Conservation (phyloP, 2,888 invertebrate genomes). For the Petrolisthes cinctipes region DNA sequence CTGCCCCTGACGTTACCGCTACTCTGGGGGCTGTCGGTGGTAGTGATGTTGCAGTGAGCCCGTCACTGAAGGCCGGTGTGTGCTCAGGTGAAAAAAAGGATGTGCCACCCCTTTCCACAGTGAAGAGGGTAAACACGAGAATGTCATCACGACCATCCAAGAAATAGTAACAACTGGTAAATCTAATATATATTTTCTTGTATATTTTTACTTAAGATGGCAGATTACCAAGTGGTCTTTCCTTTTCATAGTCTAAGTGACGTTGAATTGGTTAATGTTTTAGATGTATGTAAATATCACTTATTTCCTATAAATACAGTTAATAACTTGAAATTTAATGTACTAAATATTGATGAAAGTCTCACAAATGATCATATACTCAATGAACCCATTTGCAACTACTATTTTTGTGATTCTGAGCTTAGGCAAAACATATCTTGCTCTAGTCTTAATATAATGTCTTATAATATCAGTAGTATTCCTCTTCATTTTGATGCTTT, state of each 20-base stretch:
- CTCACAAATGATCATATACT: not conserved
- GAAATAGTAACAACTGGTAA: too few relatives aligned
- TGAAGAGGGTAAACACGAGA: not conserved
- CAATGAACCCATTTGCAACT: not conserved
- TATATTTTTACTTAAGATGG: too few relatives aligned
- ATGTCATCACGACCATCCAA: too few relatives aligned
- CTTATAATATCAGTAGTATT: slow-evolving; percentile 12
- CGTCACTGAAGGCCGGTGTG: not conserved
- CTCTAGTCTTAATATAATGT: not conserved
- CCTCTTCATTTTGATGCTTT: not conserved
- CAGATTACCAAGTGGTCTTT: too few relatives aligned
- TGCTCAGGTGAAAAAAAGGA: not conserved
- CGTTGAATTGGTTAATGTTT: not conserved
- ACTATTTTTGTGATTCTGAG: not conserved
- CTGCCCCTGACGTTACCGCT: not conserved
- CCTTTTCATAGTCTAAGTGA: not conserved
- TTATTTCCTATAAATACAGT: not conserved
- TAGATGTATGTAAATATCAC: not conserved
- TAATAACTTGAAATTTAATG: not conserved
- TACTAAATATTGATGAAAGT: not conserved
- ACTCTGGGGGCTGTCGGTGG: not conserved
- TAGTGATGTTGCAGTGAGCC: not conserved
- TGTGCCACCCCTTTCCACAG: not conserved
- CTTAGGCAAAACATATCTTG: not conserved
- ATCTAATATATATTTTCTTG: too few relatives aligned